Evolutionary conservation across 1,140 invertebrate genomes (phyloP).

Genomic region (Platyura marginata): DNA sequence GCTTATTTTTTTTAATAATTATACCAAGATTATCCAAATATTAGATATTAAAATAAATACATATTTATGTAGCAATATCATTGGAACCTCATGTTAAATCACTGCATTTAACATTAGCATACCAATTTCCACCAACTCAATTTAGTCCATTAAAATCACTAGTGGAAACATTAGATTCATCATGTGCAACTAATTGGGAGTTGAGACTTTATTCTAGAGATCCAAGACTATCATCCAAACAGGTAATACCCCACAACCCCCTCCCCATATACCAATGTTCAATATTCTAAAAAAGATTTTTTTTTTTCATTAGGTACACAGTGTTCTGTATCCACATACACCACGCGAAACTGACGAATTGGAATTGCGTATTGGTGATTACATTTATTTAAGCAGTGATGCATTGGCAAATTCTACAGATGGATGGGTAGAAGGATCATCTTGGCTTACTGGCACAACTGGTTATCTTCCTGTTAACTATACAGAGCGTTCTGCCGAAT

Average conservation of each 20-base stretch:
- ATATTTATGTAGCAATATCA: constrained; percentile 34
- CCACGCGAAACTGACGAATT: constrained; percentile 66
- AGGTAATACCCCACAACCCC: no score
- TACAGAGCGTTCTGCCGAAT: constrained; percentile 64
- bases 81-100: constrained; percentile 64
- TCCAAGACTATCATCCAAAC: constrained; percentile 47
- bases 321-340: constrained; percentile 60
- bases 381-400: constrained; percentile 60
- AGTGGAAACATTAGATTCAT: constrained; percentile 48
- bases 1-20: no score
- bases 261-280: no score
- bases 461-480: constrained; percentile 67
- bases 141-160: constrained; percentile 52
- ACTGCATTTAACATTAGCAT: constrained; percentile 71
- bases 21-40: no score
- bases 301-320: no score
- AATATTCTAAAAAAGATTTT: no score
- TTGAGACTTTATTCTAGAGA: constrained; percentile 72
- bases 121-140: constrained; percentile 58
- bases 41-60: no score
- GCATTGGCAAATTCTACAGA: constrained; percentile 51
- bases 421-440: constrained; percentile 74
- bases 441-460: constrained; percentile 65
- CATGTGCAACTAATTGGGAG: constrained; percentile 56
- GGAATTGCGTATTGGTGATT: constrained; percentile 69